phyloP scores from a whole-genome alignment of 2,113 vertebrate genomes.

The Chaetops frenatus region DNA sequence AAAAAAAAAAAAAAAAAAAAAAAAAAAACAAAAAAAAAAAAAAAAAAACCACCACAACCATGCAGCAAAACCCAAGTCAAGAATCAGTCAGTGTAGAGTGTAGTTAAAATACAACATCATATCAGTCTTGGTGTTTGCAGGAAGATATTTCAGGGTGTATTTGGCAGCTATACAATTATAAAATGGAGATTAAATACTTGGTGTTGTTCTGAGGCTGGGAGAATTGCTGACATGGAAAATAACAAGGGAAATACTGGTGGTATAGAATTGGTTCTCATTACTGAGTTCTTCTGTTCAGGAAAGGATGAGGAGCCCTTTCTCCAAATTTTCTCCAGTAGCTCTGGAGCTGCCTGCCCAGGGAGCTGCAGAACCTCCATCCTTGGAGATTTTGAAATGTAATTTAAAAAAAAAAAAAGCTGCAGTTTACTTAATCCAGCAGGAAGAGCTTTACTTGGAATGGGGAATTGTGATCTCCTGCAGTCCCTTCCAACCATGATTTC shows the following conservation, averaged over 20 bases:
- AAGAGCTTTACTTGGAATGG: background rate
- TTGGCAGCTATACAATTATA: background rate
- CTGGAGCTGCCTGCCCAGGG: fast-evolving
- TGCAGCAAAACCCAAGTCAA: background rate
- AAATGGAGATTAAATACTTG: background rate
- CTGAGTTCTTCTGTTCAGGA: background rate
- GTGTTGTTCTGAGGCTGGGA: background rate
- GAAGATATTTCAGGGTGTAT: background rate
- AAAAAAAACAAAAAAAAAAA: too few relatives aligned
- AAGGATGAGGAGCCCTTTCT: background rate
- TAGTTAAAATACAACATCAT: background rate
- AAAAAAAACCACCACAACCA: too few relatives aligned
- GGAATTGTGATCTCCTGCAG: background rate
- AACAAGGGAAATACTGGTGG: background rate
- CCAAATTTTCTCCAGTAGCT: background rate
- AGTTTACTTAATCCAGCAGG: background rate
- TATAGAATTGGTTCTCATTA: background rate
- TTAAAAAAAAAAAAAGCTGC: background rate
- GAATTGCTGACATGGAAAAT: background rate
- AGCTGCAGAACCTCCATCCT: background rate
- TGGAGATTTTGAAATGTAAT: background rate
- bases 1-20: too few relatives aligned
- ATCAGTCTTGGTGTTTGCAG: background rate
- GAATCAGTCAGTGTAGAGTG: background rate
- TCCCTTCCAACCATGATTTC: background rate